Base-by-base conservation (phyloP, 2,797 vertebrate species). In the Danio kyathit region DNA sequence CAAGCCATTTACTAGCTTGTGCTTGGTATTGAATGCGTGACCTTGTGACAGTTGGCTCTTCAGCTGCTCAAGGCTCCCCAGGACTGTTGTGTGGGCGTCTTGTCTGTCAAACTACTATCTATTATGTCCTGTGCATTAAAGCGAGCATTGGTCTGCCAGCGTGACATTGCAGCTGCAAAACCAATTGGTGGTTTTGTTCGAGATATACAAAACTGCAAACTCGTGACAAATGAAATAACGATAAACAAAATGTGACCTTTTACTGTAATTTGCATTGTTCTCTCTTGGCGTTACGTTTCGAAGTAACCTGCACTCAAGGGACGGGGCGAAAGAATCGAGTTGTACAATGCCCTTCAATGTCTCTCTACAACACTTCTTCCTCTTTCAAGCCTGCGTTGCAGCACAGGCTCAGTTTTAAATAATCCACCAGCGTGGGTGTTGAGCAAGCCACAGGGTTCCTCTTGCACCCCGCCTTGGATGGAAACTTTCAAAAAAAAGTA, bases 391-490 rank as follows among this genome's bases (percentile, higher is more conserved):
- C 14, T 71, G 48, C 19, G 40, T 70, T 81, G 80, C 72, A 60
- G 70, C 74, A 85, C 61, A 65, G 65, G 80, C 83, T 82, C 64
- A 67, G 83, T 88, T 87, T 88, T 87, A 85, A 90, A 84, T 83
- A 70, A 88, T 84, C 82, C 83, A 72, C 83, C 19, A 76, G 81
- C 64, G 84, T 88, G 74, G 85, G 86, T 72, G 85, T 87, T 64
- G 81, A 64, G 73, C 67, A 85, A 86, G 82, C 86, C 83, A 85
- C 83, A 77, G 44, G 46, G 86, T 87, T 88, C 83, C 85, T 88
- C 76, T 87, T 85, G 77, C 57, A 66, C 77, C 71, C 40, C 67
- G 64, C 65, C 49, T 77, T 78, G 56, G 72, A 79, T 84, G 82
- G 80, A 88, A 87, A 86, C 67, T 83, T 76, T 74, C 10, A 71